Conservation (phyloP, 2,113 vertebrate genomes). For the Balaenoptera acutorostrata region DNA sequence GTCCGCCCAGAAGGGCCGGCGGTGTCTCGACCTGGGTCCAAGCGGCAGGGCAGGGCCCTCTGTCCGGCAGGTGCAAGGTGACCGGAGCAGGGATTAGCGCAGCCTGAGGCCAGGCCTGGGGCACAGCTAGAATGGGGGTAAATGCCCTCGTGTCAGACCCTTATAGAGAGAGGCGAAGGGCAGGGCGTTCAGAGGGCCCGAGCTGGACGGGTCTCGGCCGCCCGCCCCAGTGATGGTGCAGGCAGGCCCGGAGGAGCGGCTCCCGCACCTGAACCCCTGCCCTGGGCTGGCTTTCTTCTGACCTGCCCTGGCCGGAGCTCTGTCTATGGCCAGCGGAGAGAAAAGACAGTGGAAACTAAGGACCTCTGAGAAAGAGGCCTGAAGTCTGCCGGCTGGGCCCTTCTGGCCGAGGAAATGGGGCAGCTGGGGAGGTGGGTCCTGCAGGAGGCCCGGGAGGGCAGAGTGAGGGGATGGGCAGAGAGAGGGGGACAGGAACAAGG, state of each 20-base stretch:
- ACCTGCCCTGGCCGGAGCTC: neutral
- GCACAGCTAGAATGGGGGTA: neutral
- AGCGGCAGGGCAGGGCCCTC: neutral
- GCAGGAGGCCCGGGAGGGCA: rapidly evolving
- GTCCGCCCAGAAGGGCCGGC: rapidly evolving
- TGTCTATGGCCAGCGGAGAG: neutral
- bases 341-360: neutral
- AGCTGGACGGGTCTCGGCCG: neutral
- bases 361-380: neutral
- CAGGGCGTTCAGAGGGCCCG: neutral
- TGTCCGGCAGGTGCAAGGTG: neutral
- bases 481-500: too few relatives aligned
- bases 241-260: neutral
- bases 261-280: rapidly evolving
- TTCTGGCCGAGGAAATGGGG: neutral
- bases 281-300: neutral
- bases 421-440: neutral
- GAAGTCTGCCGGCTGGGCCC: too few relatives aligned
- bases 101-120: neutral
- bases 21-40: rapidly evolving
- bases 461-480: rapidly evolving
- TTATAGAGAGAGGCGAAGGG: neutral
- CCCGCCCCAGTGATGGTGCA: neutral
- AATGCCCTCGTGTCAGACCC: neutral
- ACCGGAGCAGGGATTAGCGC: rapidly evolving